Conservation (phyloP, 1,140 invertebrate species). For the Trichogramma pretiosum region DNA sequence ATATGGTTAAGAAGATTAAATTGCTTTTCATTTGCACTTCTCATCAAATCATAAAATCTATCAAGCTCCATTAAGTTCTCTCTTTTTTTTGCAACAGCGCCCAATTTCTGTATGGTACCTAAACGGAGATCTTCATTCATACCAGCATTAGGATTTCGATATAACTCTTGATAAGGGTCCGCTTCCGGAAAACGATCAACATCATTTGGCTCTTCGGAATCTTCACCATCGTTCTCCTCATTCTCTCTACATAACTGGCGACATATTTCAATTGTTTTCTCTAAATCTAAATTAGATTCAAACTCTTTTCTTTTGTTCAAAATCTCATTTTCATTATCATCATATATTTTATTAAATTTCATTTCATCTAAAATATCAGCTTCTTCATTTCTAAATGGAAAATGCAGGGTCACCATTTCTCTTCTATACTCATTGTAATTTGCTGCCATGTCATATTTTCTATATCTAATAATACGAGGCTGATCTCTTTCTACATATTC, state of each 20-base stretch:
- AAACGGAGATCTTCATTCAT: slow-evolving; percentile 13
- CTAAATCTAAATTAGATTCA: no score
- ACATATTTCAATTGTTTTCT: background rate
- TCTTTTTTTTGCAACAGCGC: slow-evolving; percentile 20
- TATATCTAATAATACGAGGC: slow-evolving; percentile 28
- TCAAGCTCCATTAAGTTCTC: slow-evolving; percentile 13
- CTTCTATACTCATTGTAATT: no score
- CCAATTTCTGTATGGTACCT: slow-evolving; percentile 18
- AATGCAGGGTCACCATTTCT: no score
- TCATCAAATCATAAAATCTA: slow-evolving; percentile 14
- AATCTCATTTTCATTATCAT: slow-evolving; percentile 8
- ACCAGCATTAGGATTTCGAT: slow-evolving; percentile 5
- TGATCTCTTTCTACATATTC: slow-evolving; percentile 15
- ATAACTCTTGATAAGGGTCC: slow-evolving; percentile 10
- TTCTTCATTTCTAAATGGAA: no score
- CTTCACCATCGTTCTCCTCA: background rate
- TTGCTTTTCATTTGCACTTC: slow-evolving; percentile 27
- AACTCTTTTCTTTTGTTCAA: slow-evolving; percentile 9
- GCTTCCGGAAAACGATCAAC: background rate
- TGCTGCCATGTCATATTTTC: no score
- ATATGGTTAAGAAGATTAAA: background rate
- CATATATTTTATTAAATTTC: slow-evolving; percentile 25
- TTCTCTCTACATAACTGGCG: background rate
- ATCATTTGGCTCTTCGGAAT: background rate
- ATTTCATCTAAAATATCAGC: no score